Conservation (phyloP, 1,140 invertebrate genomes). For the Zaprionus lachaisei region DNA sequence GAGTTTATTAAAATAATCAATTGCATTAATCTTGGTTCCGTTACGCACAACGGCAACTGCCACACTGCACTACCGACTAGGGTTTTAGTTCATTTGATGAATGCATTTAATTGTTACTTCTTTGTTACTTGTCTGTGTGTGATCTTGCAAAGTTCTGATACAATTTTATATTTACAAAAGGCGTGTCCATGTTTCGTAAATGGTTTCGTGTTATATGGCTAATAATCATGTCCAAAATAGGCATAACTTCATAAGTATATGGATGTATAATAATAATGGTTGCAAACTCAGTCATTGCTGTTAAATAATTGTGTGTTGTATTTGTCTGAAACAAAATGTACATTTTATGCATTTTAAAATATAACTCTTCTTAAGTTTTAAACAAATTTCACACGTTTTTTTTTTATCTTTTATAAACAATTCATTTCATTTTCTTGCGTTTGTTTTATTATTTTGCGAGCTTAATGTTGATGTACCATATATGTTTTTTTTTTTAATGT, state of each 20-base stretch:
- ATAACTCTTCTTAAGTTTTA: slow-evolving; percentile 43
- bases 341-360: slow-evolving; percentile 44
- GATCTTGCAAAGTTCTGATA: slow-evolving; percentile 47
- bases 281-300: slow-evolving; percentile 14
- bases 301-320: slow-evolving; percentile 27
- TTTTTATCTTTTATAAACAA: slow-evolving; percentile 46
- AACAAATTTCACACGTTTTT: slow-evolving; percentile 47
- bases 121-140: slow-evolving; percentile 39
- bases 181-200: slow-evolving; percentile 38
- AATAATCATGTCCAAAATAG: slow-evolving; percentile 48
- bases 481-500: slow-evolving; percentile 4
- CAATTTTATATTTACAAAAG: slow-evolving; percentile 80
- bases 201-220: slow-evolving; percentile 6
- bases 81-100: slow-evolving; percentile 78
- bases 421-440: slow-evolving; percentile 18
- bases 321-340: slow-evolving; percentile 54
- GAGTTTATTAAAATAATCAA: slow-evolving; percentile 76
- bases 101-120: slow-evolving; percentile 61
- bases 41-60: slow-evolving; percentile 26
- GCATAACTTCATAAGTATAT: neutral
- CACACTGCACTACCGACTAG: slow-evolving; percentile 55
- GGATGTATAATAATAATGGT: slow-evolving; percentile 10
- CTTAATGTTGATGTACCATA: slow-evolving; percentile 36
- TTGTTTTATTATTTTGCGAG: slow-evolving; percentile 28
- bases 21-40: slow-evolving; percentile 51